Conservation (phyloP, 2,797 vertebrate genomes). For the Lepus townsendii region DNA sequence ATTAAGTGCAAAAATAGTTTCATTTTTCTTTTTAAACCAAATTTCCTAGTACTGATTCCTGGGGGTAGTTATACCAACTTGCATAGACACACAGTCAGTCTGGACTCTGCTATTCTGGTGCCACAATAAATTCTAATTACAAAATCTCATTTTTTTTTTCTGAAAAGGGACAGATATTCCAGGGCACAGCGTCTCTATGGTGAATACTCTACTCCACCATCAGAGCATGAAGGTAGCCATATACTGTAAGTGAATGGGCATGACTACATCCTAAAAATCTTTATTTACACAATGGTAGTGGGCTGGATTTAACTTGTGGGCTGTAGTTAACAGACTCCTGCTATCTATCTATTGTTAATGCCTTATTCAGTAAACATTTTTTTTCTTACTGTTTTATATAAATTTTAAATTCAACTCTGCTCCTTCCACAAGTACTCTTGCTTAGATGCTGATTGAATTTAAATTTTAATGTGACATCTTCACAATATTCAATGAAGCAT, state of each 20-base stretch:
- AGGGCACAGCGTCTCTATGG: neutral
- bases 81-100: neutral
- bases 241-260: neutral
- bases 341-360: neutral
- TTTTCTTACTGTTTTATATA: slow-evolving; percentile 16
- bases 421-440: slow-evolving; percentile 2
- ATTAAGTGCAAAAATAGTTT: neutral
- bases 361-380: neutral
- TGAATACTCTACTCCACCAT: neutral
- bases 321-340: neutral
- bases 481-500: slow-evolving; percentile 48
- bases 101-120: neutral
- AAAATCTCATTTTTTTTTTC: neutral
- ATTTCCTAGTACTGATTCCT: neutral
- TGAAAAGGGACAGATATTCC: neutral
- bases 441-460: slow-evolving; percentile 21
- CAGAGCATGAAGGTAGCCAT: neutral
- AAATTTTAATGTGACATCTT: slow-evolving; percentile 49
- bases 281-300: slow-evolving; percentile 9
- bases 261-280: slow-evolving; percentile 28
- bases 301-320: neutral
- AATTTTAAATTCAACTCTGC: slow-evolving; percentile 25
- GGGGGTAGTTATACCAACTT: neutral
- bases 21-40: neutral
- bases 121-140: neutral